A percentile compares a stretch with the other conserved stretches of the same genome.
Conservation (phyloP, 2,797 vertebrate species). For the Sorex maritimensis region DNA sequence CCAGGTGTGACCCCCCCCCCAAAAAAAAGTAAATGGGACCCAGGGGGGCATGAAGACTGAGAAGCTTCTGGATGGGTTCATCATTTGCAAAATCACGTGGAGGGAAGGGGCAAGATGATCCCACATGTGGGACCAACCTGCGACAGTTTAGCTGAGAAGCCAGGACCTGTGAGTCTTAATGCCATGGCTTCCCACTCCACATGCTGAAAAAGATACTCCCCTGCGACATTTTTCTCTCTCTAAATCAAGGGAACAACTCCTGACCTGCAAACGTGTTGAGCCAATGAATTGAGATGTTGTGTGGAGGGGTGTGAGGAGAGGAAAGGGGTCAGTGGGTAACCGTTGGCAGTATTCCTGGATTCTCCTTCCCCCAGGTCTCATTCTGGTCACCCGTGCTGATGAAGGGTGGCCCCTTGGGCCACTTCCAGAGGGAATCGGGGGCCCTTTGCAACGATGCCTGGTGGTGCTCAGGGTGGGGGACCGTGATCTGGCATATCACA, state of each 20-base stretch:
- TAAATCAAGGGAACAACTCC: background rate
- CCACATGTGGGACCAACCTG: background rate
- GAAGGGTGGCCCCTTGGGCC: too few species aligned
- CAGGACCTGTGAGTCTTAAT: background rate
- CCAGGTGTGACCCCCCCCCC: too few species aligned
- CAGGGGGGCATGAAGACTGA: background rate
- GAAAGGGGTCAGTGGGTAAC: background rate
- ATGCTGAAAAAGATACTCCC: background rate
- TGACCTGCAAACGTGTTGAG: background rate
- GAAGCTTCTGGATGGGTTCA: background rate
- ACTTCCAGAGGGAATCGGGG: too few species aligned
- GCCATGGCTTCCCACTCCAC: background rate
- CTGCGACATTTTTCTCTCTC: background rate
- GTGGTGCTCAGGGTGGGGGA: too few species aligned
- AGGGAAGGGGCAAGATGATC: background rate
- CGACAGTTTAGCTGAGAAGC: background rate
- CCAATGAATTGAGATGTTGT: background rate
- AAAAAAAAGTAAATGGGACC: too few species aligned
- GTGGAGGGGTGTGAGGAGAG: background rate
- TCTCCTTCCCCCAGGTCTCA: background rate
- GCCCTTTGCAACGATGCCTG: too few species aligned
- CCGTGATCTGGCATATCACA: too few species aligned
- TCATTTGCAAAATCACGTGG: fast-evolving
- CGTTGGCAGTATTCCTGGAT: background rate
- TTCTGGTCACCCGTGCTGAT: too few species aligned